These are phyloP conservation scores for Hippocampus mohnikei DNA, from an alignment of 2,113 vertebrate species.

Conservation along the genomic window DNA sequence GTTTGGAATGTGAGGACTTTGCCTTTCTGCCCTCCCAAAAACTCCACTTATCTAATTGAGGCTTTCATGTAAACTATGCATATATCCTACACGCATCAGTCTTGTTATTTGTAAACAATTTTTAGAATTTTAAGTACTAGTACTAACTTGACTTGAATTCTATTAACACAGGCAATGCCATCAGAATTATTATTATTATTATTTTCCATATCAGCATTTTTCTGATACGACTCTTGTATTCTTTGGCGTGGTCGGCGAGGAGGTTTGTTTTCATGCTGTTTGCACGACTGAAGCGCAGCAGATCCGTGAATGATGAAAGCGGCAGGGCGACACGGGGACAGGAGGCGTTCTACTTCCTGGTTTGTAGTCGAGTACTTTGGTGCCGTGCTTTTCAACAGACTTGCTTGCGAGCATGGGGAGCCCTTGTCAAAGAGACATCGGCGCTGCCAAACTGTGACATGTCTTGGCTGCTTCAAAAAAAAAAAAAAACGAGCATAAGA, in stretches of 20 bases:
- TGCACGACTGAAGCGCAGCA: conserved; percentile 6
- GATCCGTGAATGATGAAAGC: conserved; percentile 10
- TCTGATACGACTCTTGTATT: background rate
- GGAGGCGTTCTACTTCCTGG: conserved; percentile 37
- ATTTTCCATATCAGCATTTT: background rate
- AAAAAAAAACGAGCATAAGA: conserved; percentile 24
- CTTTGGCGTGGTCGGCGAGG: background rate
- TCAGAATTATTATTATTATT: background rate
- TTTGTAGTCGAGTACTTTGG: conserved; percentile 24
- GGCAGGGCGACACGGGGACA: conserved; percentile 19
- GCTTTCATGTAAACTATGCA: too few relatives aligned
- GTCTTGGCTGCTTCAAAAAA: conserved; percentile 51
- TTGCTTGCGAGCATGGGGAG: conserved; percentile 51
- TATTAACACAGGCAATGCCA: background rate
- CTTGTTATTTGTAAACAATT: too few relatives aligned
- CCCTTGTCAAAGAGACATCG: conserved; percentile 36
- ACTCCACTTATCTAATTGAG: background rate
- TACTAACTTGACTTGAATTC: background rate
- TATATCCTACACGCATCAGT: too few relatives aligned
- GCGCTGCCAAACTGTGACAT: conserved; percentile 64
- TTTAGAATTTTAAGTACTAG: too few relatives aligned
- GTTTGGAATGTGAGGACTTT: background rate
- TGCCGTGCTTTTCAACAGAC: conserved; percentile 38
- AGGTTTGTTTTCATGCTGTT: conserved; percentile 2
- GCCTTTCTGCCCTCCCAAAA: background rate